Evolutionary conservation across 2,113 vertebrate genomes (phyloP).

Genomic region (Baryphthengus martii): DNA sequence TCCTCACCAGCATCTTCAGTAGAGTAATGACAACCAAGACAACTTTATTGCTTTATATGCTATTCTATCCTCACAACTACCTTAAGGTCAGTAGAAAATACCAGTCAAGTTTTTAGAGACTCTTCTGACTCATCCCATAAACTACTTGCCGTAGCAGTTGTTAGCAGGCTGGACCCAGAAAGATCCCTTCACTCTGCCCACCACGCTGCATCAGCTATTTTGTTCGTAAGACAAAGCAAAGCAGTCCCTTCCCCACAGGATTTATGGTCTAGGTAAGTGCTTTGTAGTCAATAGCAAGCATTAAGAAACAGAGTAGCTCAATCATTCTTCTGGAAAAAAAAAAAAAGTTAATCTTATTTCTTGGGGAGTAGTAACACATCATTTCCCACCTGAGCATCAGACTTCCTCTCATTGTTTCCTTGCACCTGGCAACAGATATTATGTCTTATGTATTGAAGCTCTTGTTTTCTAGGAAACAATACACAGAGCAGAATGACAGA

Average conservation of each 20-base stretch:
- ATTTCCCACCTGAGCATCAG: slow-evolving; percentile 30
- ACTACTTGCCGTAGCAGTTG: not conserved
- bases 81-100: not conserved
- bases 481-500: not conserved
- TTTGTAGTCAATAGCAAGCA: not conserved
- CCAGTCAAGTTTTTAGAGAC: not conserved
- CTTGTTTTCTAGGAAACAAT: slow-evolving; percentile 23
- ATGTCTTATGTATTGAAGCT: not conserved
- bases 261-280: not conserved
- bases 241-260: not conserved
- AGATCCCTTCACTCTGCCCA: not conserved
- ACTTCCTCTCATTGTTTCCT: slow-evolving; percentile 15
- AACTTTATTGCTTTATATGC: not conserved
- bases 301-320: not conserved
- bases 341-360: not conserved
- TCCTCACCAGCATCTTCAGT: not conserved
- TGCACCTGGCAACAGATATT: slow-evolving; percentile 25
- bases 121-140: not conserved
- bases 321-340: not conserved
- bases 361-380: not conserved
- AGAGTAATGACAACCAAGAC: not conserved
- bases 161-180: not conserved
- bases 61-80: not conserved
- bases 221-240: not conserved
- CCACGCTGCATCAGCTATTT: not conserved